Evolutionary conservation across 2,113 vertebrate genomes (phyloP).

Genomic region (Oreocharis arfaki): DNA sequence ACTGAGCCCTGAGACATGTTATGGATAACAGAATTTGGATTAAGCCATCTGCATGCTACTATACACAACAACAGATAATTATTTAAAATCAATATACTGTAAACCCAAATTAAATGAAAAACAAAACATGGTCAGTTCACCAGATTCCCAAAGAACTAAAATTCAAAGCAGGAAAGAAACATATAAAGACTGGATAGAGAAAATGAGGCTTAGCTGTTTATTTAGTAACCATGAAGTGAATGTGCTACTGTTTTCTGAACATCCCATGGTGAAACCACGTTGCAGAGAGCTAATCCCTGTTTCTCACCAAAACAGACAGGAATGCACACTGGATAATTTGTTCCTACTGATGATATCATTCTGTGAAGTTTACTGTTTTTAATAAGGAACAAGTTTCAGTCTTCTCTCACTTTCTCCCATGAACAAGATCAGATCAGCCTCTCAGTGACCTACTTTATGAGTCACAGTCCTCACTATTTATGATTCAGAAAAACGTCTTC

Average conservation of each 20-base stretch:
- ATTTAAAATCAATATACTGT: background rate
- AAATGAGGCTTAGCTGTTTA: background rate
- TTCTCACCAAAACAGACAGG: slow-evolving; percentile 39
- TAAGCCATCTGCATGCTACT: background rate
- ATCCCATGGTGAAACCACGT: background rate
- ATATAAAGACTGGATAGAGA: background rate
- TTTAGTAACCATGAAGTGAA: slow-evolving; percentile 7
- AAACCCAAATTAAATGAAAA: background rate
- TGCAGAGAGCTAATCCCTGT: background rate
- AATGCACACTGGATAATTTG: slow-evolving; percentile 44
- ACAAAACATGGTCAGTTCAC: background rate
- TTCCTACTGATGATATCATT: slow-evolving; percentile 66
- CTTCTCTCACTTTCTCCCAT: slow-evolving; percentile 66
- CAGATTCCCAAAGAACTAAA: background rate
- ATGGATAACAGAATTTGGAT: background rate
- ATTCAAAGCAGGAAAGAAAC: background rate
- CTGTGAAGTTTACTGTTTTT: slow-evolving; percentile 49
- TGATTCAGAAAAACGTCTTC: slow-evolving; percentile 75
- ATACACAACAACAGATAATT: background rate
- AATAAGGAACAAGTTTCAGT: slow-evolving; percentile 58
- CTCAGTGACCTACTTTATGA: slow-evolving; percentile 70
- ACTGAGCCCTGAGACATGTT: too few relatives aligned
- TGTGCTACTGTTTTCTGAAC: slow-evolving; percentile 36
- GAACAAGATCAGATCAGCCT: slow-evolving; percentile 67
- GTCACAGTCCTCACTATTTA: slow-evolving; percentile 73